phyloP scores from a whole-genome alignment of 1,140 invertebrate genomes.

The Drosophila albomicans region DNA sequence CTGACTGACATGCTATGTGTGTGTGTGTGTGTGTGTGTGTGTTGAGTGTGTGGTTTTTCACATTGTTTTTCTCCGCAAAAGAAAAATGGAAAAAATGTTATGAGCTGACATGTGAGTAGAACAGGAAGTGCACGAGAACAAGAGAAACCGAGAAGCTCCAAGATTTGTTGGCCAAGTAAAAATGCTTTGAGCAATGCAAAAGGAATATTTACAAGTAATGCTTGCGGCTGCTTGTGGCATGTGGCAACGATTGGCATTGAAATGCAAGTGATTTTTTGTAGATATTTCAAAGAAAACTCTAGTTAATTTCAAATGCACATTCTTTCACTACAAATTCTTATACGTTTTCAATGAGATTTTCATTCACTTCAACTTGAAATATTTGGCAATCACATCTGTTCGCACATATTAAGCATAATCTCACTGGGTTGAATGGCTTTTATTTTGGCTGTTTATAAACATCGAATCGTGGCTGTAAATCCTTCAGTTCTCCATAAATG shows the following conservation, averaged over 20 bases:
- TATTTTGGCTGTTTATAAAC: slow-evolving; percentile 14
- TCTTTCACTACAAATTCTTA: no score
- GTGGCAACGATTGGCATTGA: slow-evolving; percentile 3
- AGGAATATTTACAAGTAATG: not conserved
- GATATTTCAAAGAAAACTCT: not conserved
- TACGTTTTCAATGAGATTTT: not conserved
- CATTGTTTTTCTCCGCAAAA: slow-evolving; percentile 29
- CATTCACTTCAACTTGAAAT: not conserved
- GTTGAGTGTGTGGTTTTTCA: slow-evolving; percentile 20
- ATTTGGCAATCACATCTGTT: not conserved
- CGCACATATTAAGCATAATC: not conserved
- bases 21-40: slow-evolving; percentile 5
- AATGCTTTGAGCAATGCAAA: slow-evolving; percentile 8
- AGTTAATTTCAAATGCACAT: not conserved
- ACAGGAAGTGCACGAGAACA: slow-evolving; percentile 13
- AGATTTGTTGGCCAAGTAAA: not conserved
- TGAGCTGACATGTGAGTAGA: slow-evolving; percentile 9
- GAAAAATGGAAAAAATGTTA: slow-evolving; percentile 14
- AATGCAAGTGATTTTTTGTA: not conserved
- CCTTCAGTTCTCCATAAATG: slow-evolving; percentile 41
- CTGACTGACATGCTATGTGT: not conserved
- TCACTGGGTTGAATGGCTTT: not conserved
- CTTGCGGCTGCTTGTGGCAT: slow-evolving; percentile 12
- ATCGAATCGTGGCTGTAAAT: slow-evolving; percentile 32
- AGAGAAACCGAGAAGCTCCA: not conserved